Base-by-base conservation (phyloP, 2,113 vertebrate species). In the Oophaga pumilio region DNA sequence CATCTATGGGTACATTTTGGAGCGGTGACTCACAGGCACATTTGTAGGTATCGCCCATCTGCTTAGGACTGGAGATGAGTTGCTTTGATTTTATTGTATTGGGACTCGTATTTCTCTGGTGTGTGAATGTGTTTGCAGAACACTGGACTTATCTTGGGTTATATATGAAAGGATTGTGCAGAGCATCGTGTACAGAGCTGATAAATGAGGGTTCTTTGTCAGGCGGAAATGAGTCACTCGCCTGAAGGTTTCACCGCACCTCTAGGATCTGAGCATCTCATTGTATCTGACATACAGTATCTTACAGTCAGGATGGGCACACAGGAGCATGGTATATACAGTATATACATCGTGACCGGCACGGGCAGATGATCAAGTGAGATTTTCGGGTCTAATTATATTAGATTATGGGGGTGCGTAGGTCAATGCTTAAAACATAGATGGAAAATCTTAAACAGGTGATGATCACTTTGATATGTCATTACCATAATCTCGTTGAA, bases 191-290 rank as follows among this genome's bases (percentile, higher is more conserved):
- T 78, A 24, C 26, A 28, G 17, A 28, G 76, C 50, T 56, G 52
- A 78, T 78, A 78, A 56, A 78, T 78, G n/a, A 18, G 12, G 11
- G n/a, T 43, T 43, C 49, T 52, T 76, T 76, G 74, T 50, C 74
- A 78, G 53, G 50, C 52, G 24, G 76, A 57, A 22, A 28, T 57
- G 76, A 78, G n/a, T 78, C 53, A 4, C 53, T 28, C n/a, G 26
- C 24, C 76, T 53, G n/a, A 13, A 77, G 52, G 24, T 57, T 57
- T 78, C 14, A 57, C 2, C 17, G 53, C 53, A 17, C 76, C 52
- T 26, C 49, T 28, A 53, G 76, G 76, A 7, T 57, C 57, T 57
- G 53, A 57, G 17, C 13, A 28, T 59, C 17, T 59, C 57, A 57
- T 78, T 78, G 76, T 77, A 77, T 77, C 13, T 7, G 14, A n/a